Base-by-base conservation (phyloP, 2,113 vertebrate genomes). In the Lamprotornis superbus region DNA sequence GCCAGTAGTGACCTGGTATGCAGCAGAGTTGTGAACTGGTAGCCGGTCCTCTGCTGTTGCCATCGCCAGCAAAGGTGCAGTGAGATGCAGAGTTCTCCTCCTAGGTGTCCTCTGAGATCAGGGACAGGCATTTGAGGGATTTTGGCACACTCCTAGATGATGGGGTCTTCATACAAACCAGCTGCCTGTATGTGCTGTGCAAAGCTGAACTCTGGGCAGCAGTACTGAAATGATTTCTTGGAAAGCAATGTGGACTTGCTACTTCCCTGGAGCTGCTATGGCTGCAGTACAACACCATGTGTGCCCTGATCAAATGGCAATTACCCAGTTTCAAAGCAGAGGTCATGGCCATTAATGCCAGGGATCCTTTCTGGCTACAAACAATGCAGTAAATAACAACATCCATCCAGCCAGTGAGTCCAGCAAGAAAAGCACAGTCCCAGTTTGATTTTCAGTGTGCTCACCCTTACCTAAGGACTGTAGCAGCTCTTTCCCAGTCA, bases 351-450 rank as follows among this genome's bases (percentile, higher is more conserved):
- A 59, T 87, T 88, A 67, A 55, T 76, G 40, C 37, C 67, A 93
- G 60, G 35, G 87, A 81, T 50, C 39, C 28, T 71, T 52, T 67
- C 75, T 64, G 71, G 53, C 70, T 56, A 70, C 1, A 11, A 55
- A 63, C 2, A 5, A 39, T 22, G 19, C 63, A 59, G 64, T 76
- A 69, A 88, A 74, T 55, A 60, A 78, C 6, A 81, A 50, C 1
- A 7, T 46, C 35, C 42, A 78, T 39, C 50, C 71, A 68, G 31
- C 47, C 47, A 0, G 0, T 0, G 0, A 60, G 53, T 53, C 31
- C 83, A 63, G 39, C 23, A 12, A 0, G 2, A 42, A 78, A 47
- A 85, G 28, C 28, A 74, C 31, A 46, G 52, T 37, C 5, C 2
- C 11, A 50, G 23, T 68, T 46, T 59, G 53, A 44, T 59, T 57